Conservation (phyloP, 2,797 vertebrate genomes). For the Enteromius fasciolatus region DNA sequence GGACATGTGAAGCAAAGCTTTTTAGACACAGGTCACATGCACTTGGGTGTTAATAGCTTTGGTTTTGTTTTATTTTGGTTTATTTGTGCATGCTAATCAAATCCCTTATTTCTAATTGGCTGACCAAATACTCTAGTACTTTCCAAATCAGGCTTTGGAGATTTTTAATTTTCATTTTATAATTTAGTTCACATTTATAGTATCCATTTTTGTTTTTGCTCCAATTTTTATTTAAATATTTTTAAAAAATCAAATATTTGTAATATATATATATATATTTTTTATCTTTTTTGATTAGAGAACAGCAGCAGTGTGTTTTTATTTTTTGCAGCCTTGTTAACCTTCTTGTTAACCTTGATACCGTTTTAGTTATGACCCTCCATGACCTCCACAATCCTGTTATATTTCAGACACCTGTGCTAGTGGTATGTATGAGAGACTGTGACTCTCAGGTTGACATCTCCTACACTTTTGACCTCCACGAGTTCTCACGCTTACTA, state of each 20-base stretch:
- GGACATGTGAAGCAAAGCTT: conserved; percentile 2
- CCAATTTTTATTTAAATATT: background rate
- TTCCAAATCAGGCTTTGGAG: background rate
- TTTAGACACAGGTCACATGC: background rate
- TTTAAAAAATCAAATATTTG: background rate
- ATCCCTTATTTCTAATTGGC: background rate
- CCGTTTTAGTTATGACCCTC: conserved; percentile 10
- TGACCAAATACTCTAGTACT: background rate
- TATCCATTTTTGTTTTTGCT: background rate
- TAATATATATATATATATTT: too few relatives aligned
- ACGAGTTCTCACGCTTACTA: conserved; percentile 19
- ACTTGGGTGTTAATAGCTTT: background rate
- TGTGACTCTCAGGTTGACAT: conserved; percentile 18
- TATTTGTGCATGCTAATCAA: background rate
- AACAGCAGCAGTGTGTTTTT: conserved; percentile 2
- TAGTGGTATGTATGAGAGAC: conserved; percentile 8
- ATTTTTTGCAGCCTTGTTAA: conserved; percentile 7
- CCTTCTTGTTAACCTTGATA: conserved; percentile 33
- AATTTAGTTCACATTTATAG: too few relatives aligned
- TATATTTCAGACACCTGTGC: conserved; percentile 26
- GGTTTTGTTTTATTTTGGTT: background rate
- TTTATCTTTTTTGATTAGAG: background rate
- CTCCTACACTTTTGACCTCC: conserved; percentile 2
- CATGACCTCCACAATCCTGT: background rate
- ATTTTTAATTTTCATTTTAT: background rate